These are phyloP conservation scores for Clarias platycephalus DNA, from an alignment of 2,797 vertebrate species.

Conservation along the genomic window DNA sequence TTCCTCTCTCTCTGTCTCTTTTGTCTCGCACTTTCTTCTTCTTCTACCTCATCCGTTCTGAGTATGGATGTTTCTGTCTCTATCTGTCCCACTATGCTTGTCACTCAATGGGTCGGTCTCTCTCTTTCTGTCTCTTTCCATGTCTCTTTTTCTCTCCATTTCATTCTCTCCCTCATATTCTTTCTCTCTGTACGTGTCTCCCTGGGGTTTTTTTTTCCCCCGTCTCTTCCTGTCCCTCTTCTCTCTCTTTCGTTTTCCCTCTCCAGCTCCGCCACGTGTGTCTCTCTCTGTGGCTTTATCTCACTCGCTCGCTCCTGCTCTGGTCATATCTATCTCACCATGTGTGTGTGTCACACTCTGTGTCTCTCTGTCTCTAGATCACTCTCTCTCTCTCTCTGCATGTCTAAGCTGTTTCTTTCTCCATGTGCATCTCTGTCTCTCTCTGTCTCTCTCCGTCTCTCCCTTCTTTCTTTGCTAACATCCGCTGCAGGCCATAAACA, in stretches of 20 bases:
- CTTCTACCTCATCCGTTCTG: not conserved
- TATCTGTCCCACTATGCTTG: too few relatives aligned
- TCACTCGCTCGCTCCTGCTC: not conserved
- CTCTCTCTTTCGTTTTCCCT: too few relatives aligned
- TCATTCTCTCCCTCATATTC: not conserved
- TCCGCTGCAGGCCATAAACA: slow-evolving; percentile 81
- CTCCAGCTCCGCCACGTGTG: not conserved
- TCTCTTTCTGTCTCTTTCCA: not conserved
- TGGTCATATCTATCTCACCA: not conserved
- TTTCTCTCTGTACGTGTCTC: not conserved
- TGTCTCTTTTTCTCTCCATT: not conserved
- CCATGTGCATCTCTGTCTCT: not conserved
- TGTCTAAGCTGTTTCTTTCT: not conserved
- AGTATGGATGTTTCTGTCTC: not conserved
- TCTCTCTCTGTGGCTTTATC: slow-evolving; percentile 18
- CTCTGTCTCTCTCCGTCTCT: not conserved
- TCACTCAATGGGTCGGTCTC: not conserved
- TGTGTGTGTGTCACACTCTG: too few relatives aligned
- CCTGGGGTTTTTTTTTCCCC: not conserved
- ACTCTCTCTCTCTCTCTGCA: slow-evolving; percentile 47
- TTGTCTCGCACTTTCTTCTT: not conserved
- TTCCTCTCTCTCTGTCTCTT: not conserved
- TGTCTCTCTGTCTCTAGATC: not conserved
- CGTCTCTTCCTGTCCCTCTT: not conserved
- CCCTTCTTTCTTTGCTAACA: slow-evolving; percentile 52